Base-by-base conservation (phyloP, 2,888 invertebrate genomes). In the Luperina nickerlii region DNA sequence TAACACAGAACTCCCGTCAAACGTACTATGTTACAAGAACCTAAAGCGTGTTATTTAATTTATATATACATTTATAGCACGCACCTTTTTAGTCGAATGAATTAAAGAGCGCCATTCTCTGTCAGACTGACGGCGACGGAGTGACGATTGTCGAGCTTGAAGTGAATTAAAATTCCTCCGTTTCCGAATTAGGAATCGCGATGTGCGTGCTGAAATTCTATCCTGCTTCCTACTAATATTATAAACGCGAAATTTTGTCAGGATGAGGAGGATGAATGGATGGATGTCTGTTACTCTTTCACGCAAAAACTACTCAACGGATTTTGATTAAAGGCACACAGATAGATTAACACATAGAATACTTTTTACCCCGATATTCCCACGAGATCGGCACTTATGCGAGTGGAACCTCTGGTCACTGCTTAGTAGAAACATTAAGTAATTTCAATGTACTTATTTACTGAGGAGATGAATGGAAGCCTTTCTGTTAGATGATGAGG, bases 11-110 rank as follows among this genome's bases (percentile, higher is more conserved):
- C 24, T 42, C 18, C 8, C 54, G 4, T n/a, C n/a, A 76, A 85
- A 76, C 51, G 65, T 86, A 70, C 62, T 62, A 76, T 63, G 73
- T 73, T 60, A 51, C 62, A 77, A 65, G 60, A 75, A 48, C 72
- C 57, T 45, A 70, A 74, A 79, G 67, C 78, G 45, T 67, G 51
- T 77, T 85, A 85, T 78, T 79, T 81, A 87, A 85, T 85, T 77
- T 85, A 85, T 78, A 81, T 85, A 85, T 78, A 81, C 74, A 79
- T 82, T 81, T 79, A 65, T 65, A 73, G 57, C 67, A 68, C 72
- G 42, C 67, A 73, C 78, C 76, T 73, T 88, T 88, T 84, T 72
- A 74, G 72, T 27, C 24, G 65, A 81, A 77, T 85, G 62, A 81
- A 78, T 68, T 81, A 85, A 89, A 72, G 83, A 74, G 8, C 18